A percentile compares a stretch with the other conserved stretches of the same genome.
Evolutionary conservation across 2,797 vertebrate species (phyloP).

Genomic region (Ficedula albicollis): DNA sequence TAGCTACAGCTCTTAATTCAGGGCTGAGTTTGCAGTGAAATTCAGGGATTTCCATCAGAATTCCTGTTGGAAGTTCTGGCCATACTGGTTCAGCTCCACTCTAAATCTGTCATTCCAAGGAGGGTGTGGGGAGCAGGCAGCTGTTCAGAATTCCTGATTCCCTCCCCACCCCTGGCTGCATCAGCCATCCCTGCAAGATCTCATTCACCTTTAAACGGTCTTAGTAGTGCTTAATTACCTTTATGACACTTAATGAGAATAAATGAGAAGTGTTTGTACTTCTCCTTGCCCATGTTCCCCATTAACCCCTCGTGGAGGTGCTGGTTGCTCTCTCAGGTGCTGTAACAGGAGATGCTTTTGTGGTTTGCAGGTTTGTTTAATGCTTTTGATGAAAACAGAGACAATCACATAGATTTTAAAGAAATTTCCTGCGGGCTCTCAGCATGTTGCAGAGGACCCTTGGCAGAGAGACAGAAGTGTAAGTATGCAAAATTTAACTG

Average conservation of each 20-base stretch:
- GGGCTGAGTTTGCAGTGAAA: neutral
- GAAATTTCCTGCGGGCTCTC: slow-evolving; percentile 99
- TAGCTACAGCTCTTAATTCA: neutral
- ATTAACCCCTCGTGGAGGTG: neutral
- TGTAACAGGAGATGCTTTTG: slow-evolving; percentile 46
- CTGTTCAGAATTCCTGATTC: neutral
- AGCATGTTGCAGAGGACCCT: slow-evolving; percentile 94
- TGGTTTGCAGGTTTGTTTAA: slow-evolving; percentile 91
- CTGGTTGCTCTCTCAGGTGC: neutral
- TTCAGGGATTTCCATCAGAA: neutral
- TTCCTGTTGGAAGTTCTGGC: neutral
- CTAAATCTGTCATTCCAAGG: neutral
- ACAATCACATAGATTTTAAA: slow-evolving; percentile 99
- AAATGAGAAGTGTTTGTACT: neutral
- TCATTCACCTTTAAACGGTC: neutral
- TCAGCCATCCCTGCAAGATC: neutral
- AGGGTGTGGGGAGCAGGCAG: neutral
- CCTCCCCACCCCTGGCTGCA: neutral
- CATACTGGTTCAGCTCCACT: neutral
- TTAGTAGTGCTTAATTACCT: neutral
- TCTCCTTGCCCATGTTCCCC: neutral
- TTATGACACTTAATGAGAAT: neutral
- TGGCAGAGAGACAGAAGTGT: slow-evolving; percentile 99
- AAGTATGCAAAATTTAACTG: slow-evolving; percentile 71
- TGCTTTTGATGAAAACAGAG: slow-evolving; percentile 98